Conservation (phyloP, 2,113 vertebrate genomes). For the Tupaia tana region DNA sequence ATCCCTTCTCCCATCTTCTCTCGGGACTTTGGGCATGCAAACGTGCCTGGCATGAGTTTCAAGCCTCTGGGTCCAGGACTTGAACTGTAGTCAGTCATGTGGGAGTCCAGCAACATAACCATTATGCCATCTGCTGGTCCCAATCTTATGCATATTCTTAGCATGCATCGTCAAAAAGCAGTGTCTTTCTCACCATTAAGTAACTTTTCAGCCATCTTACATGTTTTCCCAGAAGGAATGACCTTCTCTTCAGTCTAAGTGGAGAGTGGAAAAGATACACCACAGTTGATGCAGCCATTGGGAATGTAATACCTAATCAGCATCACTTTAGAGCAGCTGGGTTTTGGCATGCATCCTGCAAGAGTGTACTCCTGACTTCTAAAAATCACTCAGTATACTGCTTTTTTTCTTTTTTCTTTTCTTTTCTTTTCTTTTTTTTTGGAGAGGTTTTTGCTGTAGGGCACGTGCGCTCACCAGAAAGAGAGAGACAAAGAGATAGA, state of each 20-base stretch:
- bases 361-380: slow-evolving; percentile 43
- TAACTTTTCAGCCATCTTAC: slow-evolving; percentile 36
- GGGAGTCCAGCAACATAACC: too few relatives aligned
- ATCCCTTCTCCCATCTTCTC: too few relatives aligned
- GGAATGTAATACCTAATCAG: slow-evolving; percentile 74
- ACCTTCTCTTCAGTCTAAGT: slow-evolving; percentile 46
- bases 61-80: too few relatives aligned
- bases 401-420: slow-evolving; percentile 21
- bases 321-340: slow-evolving; percentile 43
- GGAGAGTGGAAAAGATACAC: slow-evolving; percentile 13
- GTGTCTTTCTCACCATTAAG: neutral
- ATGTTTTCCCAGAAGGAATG: slow-evolving; percentile 10
- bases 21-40: too few relatives aligned
- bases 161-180: slow-evolving; percentile 38
- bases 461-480: too few relatives aligned
- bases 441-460: neutral
- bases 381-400: slow-evolving; percentile 26
- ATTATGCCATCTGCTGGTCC: too few relatives aligned
- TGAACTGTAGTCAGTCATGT: too few relatives aligned
- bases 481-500: too few relatives aligned
- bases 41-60: too few relatives aligned
- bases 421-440: slow-evolving; percentile 41
- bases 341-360: slow-evolving; percentile 41
- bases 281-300: slow-evolving; percentile 57
- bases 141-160: neutral